phyloP scores from a whole-genome alignment of 2,888 invertebrate species.

The Lysandra coridon region DNA sequence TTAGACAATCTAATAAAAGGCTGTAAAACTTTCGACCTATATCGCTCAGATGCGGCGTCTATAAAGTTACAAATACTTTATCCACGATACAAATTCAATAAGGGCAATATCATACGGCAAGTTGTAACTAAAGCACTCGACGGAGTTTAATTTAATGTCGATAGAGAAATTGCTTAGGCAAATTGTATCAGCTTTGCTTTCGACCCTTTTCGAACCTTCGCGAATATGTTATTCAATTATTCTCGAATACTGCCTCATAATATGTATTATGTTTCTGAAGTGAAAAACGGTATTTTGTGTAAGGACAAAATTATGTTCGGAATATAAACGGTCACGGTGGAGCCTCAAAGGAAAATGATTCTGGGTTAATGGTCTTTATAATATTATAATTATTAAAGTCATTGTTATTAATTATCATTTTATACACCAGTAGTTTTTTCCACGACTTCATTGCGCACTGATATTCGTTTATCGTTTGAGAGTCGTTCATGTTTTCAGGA shows the following conservation, averaged over 20 bases:
- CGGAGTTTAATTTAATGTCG: constrained; percentile 27
- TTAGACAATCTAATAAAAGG: neutral
- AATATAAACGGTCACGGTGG: neutral
- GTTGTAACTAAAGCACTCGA: constrained; percentile 28
- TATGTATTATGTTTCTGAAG: constrained; percentile 7
- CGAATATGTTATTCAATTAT: constrained; percentile 29
- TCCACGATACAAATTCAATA: neutral
- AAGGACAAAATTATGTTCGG: neutral
- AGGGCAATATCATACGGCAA: constrained; percentile 16
- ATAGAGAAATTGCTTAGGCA: constrained; percentile 30
- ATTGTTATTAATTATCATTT: too few species aligned
- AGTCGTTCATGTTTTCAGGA: too few species aligned
- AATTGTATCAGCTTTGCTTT: constrained; percentile 31
- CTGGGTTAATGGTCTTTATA: neutral
- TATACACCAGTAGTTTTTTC: too few species aligned
- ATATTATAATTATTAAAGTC: neutral
- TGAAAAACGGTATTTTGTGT: constrained; percentile 7
- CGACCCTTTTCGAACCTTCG: constrained; percentile 28
- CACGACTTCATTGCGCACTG: too few species aligned
- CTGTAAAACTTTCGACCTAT: neutral
- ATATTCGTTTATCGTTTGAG: too few species aligned
- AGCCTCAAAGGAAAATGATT: neutral
- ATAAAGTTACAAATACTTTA: neutral
- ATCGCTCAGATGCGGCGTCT: neutral
- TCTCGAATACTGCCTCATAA: constrained; percentile 7